These are phyloP conservation scores for Sebastes reedi DNA, from an alignment of 2,797 vertebrate genomes.

Conservation along the genomic window DNA sequence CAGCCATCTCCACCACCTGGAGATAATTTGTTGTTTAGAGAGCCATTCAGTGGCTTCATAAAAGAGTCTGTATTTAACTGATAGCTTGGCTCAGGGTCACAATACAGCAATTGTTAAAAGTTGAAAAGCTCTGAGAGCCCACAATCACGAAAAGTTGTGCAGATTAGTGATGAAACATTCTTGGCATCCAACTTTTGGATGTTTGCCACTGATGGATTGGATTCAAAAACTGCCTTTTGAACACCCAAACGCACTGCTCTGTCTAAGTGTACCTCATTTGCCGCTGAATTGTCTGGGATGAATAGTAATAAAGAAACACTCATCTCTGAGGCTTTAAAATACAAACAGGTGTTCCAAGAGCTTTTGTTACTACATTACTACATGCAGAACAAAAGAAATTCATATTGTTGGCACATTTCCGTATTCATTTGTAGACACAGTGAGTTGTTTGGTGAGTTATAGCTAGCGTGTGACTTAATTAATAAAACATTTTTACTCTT, in stretches of 20 bases:
- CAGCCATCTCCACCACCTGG: constrained; percentile 15
- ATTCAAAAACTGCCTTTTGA: constrained; percentile 35
- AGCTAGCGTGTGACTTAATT: background rate
- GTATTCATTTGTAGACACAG: background rate
- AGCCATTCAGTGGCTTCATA: background rate
- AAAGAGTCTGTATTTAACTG: constrained; percentile 3
- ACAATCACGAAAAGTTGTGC: background rate
- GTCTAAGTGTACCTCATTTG: constrained; percentile 17
- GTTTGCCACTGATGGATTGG: constrained; percentile 8
- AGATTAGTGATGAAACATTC: constrained; percentile 10
- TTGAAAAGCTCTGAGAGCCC: constrained; percentile 1
- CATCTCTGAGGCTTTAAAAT: constrained; percentile 9
- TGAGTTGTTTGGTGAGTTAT: background rate
- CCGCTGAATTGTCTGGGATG: constrained; percentile 16
- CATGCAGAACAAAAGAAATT: background rate
- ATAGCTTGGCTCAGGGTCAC: background rate
- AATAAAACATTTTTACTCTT: background rate
- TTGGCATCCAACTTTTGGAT: constrained; percentile 12
- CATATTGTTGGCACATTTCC: background rate
- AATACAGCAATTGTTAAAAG: background rate
- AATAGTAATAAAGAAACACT: constrained; percentile 29
- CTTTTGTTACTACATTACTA: constrained; percentile 1
- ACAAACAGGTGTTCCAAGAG: constrained; percentile 35
- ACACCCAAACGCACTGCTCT: background rate
- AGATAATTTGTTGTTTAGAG: constrained; percentile 11